Evolutionary conservation across 2,113 vertebrate species (phyloP), one percentile per base, ranked within the genome.

Genomic region (Antechinus stuartii): DNA sequence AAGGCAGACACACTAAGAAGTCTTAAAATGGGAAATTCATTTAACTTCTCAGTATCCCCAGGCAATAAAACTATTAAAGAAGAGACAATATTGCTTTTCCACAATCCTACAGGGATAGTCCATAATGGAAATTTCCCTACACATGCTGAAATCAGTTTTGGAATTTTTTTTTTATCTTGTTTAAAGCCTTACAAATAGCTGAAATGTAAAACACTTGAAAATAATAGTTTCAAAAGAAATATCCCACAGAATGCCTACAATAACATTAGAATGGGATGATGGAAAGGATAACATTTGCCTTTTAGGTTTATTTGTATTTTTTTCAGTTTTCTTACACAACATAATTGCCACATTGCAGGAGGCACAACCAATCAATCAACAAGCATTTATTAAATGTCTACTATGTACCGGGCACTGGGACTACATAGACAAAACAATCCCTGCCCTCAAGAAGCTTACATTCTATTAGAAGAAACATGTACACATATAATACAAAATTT

Each of bases 181-280:
- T 27, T 47, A 46, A 42, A 90, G 24, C 19, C 47, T 52, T 24
- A 90, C 2, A 90, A 90, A 90, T 49, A 52, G 24, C 47, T 84
- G 96, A 97, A 96, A 92, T 96, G 92, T 93, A 56, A 93, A 96
- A 96, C 89, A 92, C 92, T 94, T 92, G 92, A 94, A 97, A 97
- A 97, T 91, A 93, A 42, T 23, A 25, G 90, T 46, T 89, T 95
- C 90, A 92, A 54, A 42, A 90, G 47, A 96, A 96, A 61, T n/a
- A 93, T 92, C 93, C 53, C 5, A 56, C 47, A 95, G 53, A 97
- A 96, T 94, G 76, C 92, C 92, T 96, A 96, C 89, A 94, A 94
- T 22, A 97, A 91, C 96, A 54, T 52, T 92, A 50, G 95, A 50
- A 46, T 94, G 93, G 76, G 6, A 23, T 91, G 8, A 95, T 54